phyloP scores from a whole-genome alignment of 2,797 vertebrate species.

The Gila robusta region DNA sequence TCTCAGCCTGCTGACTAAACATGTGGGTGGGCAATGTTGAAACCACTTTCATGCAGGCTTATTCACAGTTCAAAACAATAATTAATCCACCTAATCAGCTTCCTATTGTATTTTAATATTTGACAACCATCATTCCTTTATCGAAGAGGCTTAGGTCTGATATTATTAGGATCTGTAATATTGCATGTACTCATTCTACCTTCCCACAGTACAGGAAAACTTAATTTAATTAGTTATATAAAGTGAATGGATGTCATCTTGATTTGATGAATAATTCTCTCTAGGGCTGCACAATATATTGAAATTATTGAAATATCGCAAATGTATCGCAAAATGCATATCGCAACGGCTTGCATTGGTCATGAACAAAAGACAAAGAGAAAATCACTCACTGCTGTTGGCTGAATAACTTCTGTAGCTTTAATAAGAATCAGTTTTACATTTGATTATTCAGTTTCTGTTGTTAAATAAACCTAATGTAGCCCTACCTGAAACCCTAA shows the following conservation, averaged over 20 bases:
- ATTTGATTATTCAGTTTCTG: too few relatives aligned
- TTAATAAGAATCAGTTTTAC: too few relatives aligned
- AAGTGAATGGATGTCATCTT: background rate
- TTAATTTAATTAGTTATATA: background rate
- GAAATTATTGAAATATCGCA: too few relatives aligned
- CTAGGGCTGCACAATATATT: too few relatives aligned
- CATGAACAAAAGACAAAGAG: too few relatives aligned
- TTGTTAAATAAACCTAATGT: too few relatives aligned
- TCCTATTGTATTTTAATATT: background rate
- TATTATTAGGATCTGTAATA: background rate
- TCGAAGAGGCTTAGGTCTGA: background rate
- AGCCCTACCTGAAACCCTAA: too few relatives aligned
- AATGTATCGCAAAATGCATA: too few relatives aligned
- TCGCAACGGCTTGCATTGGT: too few relatives aligned
- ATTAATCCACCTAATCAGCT: slow-evolving; percentile 15
- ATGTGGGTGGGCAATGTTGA: slow-evolving; percentile 28
- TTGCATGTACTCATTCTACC: background rate
- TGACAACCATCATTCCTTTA: slow-evolving; percentile 1
- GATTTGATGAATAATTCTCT: background rate
- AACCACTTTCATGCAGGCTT: slow-evolving; percentile 10
- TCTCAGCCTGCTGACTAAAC: slow-evolving; percentile 2
- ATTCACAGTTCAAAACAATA: background rate
- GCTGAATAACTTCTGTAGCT: too few relatives aligned
- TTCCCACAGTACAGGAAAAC: background rate
- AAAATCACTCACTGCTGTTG: too few relatives aligned